Conservation (phyloP, 1,140 invertebrate genomes). For the Parasteatoda tepidariorum region DNA sequence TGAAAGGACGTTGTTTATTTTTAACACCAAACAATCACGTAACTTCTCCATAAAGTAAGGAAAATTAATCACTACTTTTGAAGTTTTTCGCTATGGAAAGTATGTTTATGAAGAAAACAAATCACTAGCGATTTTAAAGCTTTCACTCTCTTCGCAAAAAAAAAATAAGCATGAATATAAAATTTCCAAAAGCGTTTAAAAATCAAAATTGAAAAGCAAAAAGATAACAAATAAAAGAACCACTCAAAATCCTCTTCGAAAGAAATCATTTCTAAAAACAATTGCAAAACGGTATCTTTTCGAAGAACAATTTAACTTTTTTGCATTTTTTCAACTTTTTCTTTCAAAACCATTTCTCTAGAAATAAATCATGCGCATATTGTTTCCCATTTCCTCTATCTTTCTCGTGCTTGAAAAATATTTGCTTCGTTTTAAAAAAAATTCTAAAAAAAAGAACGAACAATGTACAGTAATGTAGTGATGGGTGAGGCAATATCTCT, state of each 20-base stretch:
- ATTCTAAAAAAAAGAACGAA: too few relatives aligned
- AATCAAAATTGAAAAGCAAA: background rate
- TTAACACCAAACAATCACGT: too few relatives aligned
- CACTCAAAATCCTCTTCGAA: background rate
- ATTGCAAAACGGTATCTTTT: background rate
- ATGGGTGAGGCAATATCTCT: background rate
- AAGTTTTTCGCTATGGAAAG: background rate
- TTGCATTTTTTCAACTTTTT: background rate
- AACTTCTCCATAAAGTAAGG: too few relatives aligned
- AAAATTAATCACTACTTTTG: too few relatives aligned
- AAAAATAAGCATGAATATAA: background rate
- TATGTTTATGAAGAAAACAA: background rate
- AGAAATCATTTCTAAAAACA: background rate
- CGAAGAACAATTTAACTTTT: background rate
- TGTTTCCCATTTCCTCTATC: background rate
- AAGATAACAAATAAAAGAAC: background rate
- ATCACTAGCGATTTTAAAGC: background rate
- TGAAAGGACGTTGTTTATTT: too few relatives aligned
- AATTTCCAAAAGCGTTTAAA: background rate
- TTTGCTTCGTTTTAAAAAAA: background rate
- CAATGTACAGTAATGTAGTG: background rate
- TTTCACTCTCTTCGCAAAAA: background rate
- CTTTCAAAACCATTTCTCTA: constrained; percentile 13
- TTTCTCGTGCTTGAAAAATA: background rate
- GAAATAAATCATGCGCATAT: constrained; percentile 26